Evolutionary conservation across 92 coral and sea anemone species (phyloP).

Genomic region (Siderastrea siderea): DNA sequence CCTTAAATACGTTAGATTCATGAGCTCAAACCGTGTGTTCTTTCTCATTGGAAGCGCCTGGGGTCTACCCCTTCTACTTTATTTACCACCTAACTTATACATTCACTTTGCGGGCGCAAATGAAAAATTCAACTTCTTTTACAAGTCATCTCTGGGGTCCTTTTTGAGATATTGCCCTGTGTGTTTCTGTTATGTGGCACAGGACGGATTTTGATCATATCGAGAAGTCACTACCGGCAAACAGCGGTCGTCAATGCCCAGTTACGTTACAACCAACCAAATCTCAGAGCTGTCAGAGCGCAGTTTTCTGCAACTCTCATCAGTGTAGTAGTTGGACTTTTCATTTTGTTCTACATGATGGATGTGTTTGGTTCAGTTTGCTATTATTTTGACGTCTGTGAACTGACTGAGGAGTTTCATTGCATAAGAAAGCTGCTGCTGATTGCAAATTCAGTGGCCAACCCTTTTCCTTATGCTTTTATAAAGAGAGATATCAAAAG

Average conservation of each 20-base stretch:
- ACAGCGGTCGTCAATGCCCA: slow-evolving; percentile 59
- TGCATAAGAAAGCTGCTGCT: slow-evolving; percentile 30
- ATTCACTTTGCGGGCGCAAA: slow-evolving; percentile 2
- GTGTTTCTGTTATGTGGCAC: slow-evolving; percentile 3
- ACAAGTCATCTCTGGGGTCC: neutral
- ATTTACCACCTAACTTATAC: slow-evolving; percentile 2
- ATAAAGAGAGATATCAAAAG: slow-evolving; percentile 54
- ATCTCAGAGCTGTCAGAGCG: slow-evolving; percentile 1
- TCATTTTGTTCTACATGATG: slow-evolving; percentile 53
- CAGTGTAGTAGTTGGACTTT: slow-evolving; percentile 46
- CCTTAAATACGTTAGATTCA: neutral
- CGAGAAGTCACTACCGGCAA: slow-evolving; percentile 67
- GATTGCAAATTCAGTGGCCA: slow-evolving; percentile 58
- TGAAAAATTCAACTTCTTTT: neutral
- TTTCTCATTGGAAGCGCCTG: slow-evolving; percentile 3
- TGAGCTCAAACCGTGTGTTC: neutral
- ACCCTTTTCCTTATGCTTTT: slow-evolving; percentile 70
- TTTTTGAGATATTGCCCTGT: slow-evolving; percentile 18
- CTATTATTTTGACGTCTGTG: slow-evolving; percentile 43
- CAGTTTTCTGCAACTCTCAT: slow-evolving; percentile 36
- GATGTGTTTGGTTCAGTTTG: slow-evolving; percentile 49
- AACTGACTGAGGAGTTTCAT: neutral
- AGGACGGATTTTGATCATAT: slow-evolving; percentile 48
- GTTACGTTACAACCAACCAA: slow-evolving; percentile 50
- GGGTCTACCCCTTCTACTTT: slow-evolving; percentile 4